Percentiles rank a stretch among this genome's conserved stretches.
Evolutionary conservation across 2,797 vertebrate genomes (phyloP).

Genomic region (Coendou prehensilis): DNA sequence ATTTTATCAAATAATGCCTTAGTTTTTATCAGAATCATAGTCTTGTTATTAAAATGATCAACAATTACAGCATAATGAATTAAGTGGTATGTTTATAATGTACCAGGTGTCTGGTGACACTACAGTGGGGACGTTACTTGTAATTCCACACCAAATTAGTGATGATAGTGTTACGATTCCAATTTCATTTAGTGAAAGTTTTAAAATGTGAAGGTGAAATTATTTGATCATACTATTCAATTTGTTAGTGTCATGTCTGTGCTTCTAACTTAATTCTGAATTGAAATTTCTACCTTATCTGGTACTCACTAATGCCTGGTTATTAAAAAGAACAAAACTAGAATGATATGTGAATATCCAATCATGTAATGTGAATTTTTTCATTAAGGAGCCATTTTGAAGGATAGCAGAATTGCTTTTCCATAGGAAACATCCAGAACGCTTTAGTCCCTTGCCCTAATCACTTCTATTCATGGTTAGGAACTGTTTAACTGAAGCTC

Average conservation of each 20-base stretch:
- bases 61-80: neutral
- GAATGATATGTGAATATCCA: neutral
- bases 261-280: neutral
- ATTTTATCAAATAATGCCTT: neutral
- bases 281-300: neutral
- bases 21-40: neutral
- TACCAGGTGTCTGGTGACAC: neutral
- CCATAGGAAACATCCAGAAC: accelerated
- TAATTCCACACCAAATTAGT: neutral
- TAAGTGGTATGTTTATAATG: neutral
- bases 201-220: neutral
- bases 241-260: neutral
- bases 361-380: neutral
- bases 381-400: neutral
- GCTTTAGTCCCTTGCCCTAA: accelerated
- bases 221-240: neutral
- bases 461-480: too few species aligned
- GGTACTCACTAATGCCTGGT: neutral
- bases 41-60: neutral
- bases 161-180: neutral
- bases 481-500: neutral
- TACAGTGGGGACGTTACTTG: neutral
- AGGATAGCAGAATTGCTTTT: neutral
- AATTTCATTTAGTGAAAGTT: neutral
- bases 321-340: neutral